Conservation (phyloP, 2,888 invertebrate genomes). For the Eristalis tenax region DNA sequence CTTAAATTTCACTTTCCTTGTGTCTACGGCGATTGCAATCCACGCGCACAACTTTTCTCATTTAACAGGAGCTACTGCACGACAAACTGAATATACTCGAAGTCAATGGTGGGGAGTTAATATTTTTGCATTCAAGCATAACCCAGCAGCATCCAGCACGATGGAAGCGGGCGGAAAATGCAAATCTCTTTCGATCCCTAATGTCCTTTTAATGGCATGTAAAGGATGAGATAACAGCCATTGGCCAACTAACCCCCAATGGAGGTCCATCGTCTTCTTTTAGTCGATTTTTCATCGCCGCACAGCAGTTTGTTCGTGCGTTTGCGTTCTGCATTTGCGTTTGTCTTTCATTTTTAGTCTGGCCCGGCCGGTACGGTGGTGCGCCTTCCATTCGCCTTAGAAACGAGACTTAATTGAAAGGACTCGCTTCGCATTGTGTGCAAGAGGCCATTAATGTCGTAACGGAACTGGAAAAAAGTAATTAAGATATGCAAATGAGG, state of each 20-base stretch:
- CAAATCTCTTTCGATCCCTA: conserved; percentile 71
- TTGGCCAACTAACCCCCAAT: conserved; percentile 59
- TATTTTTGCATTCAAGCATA: conserved; percentile 45
- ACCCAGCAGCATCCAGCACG: conserved; percentile 29
- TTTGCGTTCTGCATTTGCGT: neutral
- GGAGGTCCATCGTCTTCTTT: conserved; percentile 12
- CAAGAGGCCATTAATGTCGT: conserved; percentile 60
- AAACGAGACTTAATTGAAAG: conserved; percentile 69
- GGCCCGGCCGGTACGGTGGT: neutral
- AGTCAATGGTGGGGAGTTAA: conserved; percentile 3
- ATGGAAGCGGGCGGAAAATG: conserved; percentile 20
- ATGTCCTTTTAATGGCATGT: conserved; percentile 72
- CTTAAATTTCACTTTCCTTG: conserved; percentile 8
- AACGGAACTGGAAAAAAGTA: conserved; percentile 71
- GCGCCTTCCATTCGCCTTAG: conserved; percentile 46
- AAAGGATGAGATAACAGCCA: conserved; percentile 71
- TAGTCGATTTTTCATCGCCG: neutral
- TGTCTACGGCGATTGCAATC: conserved; percentile 40
- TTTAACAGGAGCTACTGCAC: conserved; percentile 25
- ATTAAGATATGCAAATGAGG: conserved; percentile 72
- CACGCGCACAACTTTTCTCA: conserved; percentile 60
- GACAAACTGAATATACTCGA: neutral
- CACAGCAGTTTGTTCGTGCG: conserved; percentile 7
- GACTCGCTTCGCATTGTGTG: conserved; percentile 61
- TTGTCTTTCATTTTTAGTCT: conserved; percentile 16